Conservation (phyloP, 2,888 invertebrate species). For the Rotaria socialis region DNA sequence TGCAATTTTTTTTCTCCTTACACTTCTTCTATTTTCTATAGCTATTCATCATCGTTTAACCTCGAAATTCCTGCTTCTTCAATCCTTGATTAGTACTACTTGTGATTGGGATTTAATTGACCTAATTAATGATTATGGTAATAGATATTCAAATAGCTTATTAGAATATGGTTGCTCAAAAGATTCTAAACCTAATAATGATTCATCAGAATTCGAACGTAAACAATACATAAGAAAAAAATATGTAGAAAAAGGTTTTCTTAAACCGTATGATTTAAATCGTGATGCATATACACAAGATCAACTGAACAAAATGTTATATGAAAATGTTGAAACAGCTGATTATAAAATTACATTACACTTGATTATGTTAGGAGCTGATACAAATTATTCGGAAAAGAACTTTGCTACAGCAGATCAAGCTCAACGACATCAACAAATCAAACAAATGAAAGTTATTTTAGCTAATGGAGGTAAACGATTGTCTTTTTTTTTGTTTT, state of each 20-base stretch:
- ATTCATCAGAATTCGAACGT: background rate
- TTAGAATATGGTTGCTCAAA: background rate
- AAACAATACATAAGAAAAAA: conserved; percentile 4
- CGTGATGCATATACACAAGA: background rate
- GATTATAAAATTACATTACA: background rate
- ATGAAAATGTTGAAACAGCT: background rate
- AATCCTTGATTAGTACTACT: background rate
- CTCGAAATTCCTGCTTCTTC: background rate
- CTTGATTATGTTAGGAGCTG: conserved; percentile 3
- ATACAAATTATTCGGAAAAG: background rate
- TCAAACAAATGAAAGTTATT: background rate
- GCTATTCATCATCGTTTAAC: background rate
- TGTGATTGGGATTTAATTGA: background rate
- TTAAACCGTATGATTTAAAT: background rate
- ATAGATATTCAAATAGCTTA: background rate
- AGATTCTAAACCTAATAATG: background rate
- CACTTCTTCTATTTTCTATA: background rate
- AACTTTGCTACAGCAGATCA: background rate
- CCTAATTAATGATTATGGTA: background rate
- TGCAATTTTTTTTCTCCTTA: background rate
- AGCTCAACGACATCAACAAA: conserved; percentile 14
- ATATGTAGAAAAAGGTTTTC: background rate
- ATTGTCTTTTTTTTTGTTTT: too few species aligned
- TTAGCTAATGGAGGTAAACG: background rate
- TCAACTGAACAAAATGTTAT: background rate